Evolutionary conservation across 1,140 invertebrate genomes (phyloP).

Genomic region (Lutraria rhynchaena): DNA sequence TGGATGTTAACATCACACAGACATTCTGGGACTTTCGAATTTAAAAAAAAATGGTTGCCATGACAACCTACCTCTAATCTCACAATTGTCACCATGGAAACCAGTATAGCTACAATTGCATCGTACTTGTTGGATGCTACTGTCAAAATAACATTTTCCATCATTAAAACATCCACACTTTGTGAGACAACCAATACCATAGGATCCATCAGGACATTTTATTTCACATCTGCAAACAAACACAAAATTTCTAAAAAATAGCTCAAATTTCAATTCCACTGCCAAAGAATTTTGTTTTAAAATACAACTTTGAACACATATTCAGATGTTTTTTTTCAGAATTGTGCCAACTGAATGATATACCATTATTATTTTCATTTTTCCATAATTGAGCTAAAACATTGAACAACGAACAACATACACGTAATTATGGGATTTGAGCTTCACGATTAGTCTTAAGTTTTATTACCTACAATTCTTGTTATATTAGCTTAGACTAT

Average conservation of each 20-base stretch:
- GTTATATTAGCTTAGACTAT: neutral
- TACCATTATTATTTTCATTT: no score
- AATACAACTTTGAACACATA: neutral
- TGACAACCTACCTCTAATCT: conserved; percentile 14
- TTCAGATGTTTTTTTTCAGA: neutral
- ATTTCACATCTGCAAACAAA: conserved; percentile 12
- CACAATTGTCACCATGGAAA: neutral
- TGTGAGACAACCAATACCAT: conserved; percentile 6
- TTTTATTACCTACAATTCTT: neutral
- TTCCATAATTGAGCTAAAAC: neutral
- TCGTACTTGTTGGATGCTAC: neutral
- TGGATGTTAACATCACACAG: no score
- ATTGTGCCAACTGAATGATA: no score
- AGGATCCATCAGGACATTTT: neutral
- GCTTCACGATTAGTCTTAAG: neutral
- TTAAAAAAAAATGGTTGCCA: no score
- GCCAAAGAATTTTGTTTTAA: neutral
- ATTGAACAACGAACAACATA: neutral
- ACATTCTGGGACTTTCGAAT: no score
- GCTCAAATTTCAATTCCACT: neutral
- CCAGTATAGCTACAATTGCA: conserved; percentile 25
- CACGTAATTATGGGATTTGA: neutral
- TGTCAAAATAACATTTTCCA: conserved; percentile 1
- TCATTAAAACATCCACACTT: conserved; percentile 19
- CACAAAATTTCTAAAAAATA: neutral